Evolutionary conservation across 2,113 vertebrate species (phyloP), one percentile per base, ranked within the genome.

Genomic region (Nannobrachium achirus): DNA sequence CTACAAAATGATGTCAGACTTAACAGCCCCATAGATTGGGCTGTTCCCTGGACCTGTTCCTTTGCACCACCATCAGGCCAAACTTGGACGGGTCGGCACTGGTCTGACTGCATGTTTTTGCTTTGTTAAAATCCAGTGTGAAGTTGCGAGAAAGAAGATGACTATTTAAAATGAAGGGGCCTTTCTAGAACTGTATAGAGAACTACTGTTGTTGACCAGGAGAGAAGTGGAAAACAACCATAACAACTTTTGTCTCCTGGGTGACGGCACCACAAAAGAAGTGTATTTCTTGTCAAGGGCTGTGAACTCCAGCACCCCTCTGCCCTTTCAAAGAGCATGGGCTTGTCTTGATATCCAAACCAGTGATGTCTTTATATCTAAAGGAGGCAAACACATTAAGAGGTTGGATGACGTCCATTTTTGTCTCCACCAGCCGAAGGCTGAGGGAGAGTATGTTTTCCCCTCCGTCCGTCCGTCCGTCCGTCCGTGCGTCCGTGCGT

Each of bases 311-410:
- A 9, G 42, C 19, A 56, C 10, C n/a, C 13, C 20, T 1, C 18
- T 33, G 45, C 18, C 7, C 42, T 58, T 66, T 71, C 15, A 60
- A 45, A 69, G 13, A 68, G 42, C 69, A 60, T 50, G 25, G 33
- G 0, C 55, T 57, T 69, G 39, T 76, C 74, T 81, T 78, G 40
- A 50, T 64, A 68, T 69, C 48, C 40, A 16, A 14, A 66, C 38
- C 40, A 8, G 9, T 66, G 16, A 71, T 69, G 69, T 59, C 67
- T 78, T 63, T 61, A 15, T 72, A 65, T 83, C 63, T 44, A 42
- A 59, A 41, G 51, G 50, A 72, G 60, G 74, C 72, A 56, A 69
- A 73, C 53, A 25, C 4, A 25, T 4, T 25, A n/a, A n/a, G n/a
- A n/a, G n/a, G n/a, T n/a, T n/a, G n/a, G n/a, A n/a, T n/a, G n/a